Evolutionary conservation across 2,113 vertebrate species (phyloP), one percentile per base, ranked within the genome.

Genomic region (Caranx ignobilis): DNA sequence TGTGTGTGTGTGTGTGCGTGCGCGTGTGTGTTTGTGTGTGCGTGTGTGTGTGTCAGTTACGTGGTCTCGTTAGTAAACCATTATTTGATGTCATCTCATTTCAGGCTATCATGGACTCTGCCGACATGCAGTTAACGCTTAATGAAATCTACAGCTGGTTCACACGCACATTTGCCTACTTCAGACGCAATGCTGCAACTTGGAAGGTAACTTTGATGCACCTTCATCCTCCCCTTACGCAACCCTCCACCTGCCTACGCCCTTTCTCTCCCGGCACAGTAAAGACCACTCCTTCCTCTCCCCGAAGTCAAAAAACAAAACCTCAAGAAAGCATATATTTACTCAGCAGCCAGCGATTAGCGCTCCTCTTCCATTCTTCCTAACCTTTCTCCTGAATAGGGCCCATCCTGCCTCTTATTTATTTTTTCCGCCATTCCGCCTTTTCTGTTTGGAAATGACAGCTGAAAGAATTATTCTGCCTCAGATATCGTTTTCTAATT

Each of bases 141-240:
- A 99, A 99, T 95, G 98, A 99, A 97, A 99, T 99, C 96, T 99
- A 99, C 96, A 99, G 97, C 97, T 99, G 98, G 98, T 99, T 99
- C 96, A 99, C 98, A 68, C 96, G 97, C 95, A 99, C 98, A 81
- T 99, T 99, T 89, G 98, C 98, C 94, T 99, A 99, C 96, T 99
- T 99, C 96, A 96, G 98, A 95, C 97, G 98, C 93, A 99, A 99
- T 84, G 98, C 98, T 56, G 98, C 98, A 88, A 99, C 98, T 94
- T 99, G 98, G 98, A 99, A 99, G 98, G 98, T 98, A 97, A 96
- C 93, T 92, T 84, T 87, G 88, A 77, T 21, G 87, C 52, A 62
- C 47, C 32, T 50, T 11, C 39, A 11, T 8, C 6, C 15, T 8
- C 6, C 15, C 47, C 50, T 8, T 7, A 15, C 9, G 9, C 48